Base-by-base conservation (phyloP, 2,113 vertebrate genomes). In the Neotragus pygmaeus region DNA sequence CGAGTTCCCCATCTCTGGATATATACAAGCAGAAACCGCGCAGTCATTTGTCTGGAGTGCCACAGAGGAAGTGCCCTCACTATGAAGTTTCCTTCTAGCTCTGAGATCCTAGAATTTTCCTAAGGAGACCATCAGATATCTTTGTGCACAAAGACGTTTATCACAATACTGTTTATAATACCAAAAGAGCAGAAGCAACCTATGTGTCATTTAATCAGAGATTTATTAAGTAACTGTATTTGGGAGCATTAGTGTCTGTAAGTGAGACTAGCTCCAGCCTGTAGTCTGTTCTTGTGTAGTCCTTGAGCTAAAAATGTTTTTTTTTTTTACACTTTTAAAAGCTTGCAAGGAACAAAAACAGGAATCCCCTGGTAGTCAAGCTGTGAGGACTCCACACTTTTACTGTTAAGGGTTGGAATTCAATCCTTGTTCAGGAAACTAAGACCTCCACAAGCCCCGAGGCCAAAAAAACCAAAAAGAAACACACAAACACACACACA, bases 301-400 rank as follows among this genome's bases (percentile, higher is more conserved):
- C 83, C 45, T 84, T 60, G 49, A 86, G 51, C n/a, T 81, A 87
- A 81, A 91, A 60, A 80, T 49, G 4, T 27, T 27, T 93, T 92
- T 64, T 96, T 95, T 92, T 62, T 96, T 92, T 45, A 57, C 21
- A 51, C 12, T 88, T 60, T 75, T 55, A 89, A 96, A 55, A 36
- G 4, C 23, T 75, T 83, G 45, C 36, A 33, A 17, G 73, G 21
- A 60, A 53, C 7, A 28, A n/a, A 62, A 64, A 7, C 36, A 75
- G 70, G 70, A 43, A 75, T 43, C 27, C 70, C 23, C 70, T 75
- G 70, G 70, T 75, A 75, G 70, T 27, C 70, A 12, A 39, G n/a
- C 14, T 73, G 36, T 43, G 43, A 73, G 70, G 36, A 75, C 36
- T 14, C 70, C 6, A 43, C 70, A 14, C 70, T 43, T 75, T 43